A percentile compares a stretch with the other conserved stretches of the same genome.
These are phyloP conservation scores for Sebastes dallii DNA, from an alignment of 2,797 vertebrate species.

Conservation along the genomic window DNA sequence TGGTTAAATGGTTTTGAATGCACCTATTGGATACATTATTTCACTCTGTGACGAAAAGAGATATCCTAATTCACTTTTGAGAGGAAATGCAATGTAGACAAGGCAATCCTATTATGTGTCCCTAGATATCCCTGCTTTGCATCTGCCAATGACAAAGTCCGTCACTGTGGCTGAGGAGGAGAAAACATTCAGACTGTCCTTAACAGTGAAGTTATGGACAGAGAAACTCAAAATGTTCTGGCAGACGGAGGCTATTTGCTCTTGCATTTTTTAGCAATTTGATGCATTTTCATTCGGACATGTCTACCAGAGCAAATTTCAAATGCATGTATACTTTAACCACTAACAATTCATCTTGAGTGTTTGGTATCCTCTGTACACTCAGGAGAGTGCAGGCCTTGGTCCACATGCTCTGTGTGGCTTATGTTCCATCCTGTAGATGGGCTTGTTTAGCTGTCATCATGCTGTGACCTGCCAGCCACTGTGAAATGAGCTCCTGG, in stretches of 20 bases:
- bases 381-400: constrained; percentile 22
- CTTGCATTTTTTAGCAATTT: background rate
- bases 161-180: constrained; percentile 30
- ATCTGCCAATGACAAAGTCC: constrained; percentile 66
- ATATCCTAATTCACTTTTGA: constrained; percentile 75
- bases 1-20: constrained; percentile 73
- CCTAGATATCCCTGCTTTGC: constrained; percentile 61
- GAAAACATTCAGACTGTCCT: constrained; percentile 28
- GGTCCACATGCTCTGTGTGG: constrained; percentile 44
- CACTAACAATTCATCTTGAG: constrained; percentile 8
- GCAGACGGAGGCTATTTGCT: background rate
- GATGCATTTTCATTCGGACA: constrained; percentile 28
- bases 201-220: constrained; percentile 6
- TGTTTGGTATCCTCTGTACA: constrained; percentile 33
- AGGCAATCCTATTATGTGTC: constrained; percentile 70
- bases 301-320: constrained; percentile 9
- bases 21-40: constrained; percentile 69
- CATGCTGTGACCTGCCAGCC: constrained; percentile 76
- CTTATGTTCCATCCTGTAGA: constrained; percentile 68
- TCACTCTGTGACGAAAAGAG: constrained; percentile 68
- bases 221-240: background rate
- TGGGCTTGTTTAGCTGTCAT: constrained; percentile 80
- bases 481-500: constrained; percentile 76
- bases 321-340: constrained; percentile 25
- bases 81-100: constrained; percentile 62